Conservation (phyloP, 2,888 invertebrate species). For the Pyrrhia umbra region DNA sequence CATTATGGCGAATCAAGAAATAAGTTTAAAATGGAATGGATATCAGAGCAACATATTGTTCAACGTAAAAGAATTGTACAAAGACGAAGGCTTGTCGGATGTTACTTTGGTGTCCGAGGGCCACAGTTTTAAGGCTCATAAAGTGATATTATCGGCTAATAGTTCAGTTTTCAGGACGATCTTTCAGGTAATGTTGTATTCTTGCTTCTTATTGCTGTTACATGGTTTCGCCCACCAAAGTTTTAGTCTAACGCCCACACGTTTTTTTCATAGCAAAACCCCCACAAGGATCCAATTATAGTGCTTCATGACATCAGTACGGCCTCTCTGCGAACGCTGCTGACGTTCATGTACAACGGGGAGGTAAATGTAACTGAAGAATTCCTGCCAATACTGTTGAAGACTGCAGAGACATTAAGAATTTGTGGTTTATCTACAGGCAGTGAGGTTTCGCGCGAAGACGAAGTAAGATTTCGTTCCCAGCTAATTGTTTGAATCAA, state of each 20-base stretch:
- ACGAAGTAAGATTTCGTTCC: slow-evolving; percentile 74
- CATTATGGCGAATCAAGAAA: slow-evolving; percentile 89
- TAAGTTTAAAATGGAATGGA: slow-evolving; percentile 93
- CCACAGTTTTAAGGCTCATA: slow-evolving; percentile 92
- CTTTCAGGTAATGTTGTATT: slow-evolving; percentile 87
- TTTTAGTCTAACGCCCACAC: slow-evolving; percentile 80
- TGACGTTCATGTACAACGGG: slow-evolving; percentile 94
- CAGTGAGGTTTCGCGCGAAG: slow-evolving; percentile 81
- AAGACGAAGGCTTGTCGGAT: slow-evolving; percentile 92
- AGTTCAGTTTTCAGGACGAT: slow-evolving; percentile 92
- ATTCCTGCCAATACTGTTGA: slow-evolving; percentile 91
- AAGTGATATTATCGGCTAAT: slow-evolving; percentile 92
- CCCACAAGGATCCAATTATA: slow-evolving; percentile 93
- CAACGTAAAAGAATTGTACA: slow-evolving; percentile 91
- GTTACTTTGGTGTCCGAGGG: slow-evolving; percentile 92
- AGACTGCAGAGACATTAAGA: slow-evolving; percentile 92
- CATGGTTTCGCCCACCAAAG: slow-evolving; percentile 42
- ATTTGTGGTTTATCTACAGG: slow-evolving; percentile 93
- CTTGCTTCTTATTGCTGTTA: slow-evolving; percentile 20
- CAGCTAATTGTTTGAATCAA: too few species aligned
- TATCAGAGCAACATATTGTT: slow-evolving; percentile 91
- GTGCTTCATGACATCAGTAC: slow-evolving; percentile 93
- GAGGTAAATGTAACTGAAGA: slow-evolving; percentile 94
- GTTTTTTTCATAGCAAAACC: slow-evolving; percentile 91
- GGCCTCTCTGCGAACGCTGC: slow-evolving; percentile 91